Conservation (phyloP, 2,888 invertebrate species). For the Ectemnius continuus region DNA sequence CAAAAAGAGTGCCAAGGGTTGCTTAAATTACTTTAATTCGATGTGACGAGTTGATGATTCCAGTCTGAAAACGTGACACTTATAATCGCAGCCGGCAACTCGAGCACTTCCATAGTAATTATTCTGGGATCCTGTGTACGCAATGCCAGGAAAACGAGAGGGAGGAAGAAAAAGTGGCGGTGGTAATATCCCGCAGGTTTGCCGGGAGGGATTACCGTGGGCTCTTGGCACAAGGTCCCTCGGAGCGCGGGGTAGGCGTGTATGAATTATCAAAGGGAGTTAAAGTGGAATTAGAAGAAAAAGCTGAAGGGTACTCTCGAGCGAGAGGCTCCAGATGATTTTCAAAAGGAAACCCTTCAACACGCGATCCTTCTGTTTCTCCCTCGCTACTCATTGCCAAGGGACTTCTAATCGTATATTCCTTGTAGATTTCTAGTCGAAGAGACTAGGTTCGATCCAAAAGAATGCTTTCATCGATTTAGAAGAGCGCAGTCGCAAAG, state of each 20-base stretch:
- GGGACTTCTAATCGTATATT: too few relatives aligned
- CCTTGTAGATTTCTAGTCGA: too few relatives aligned
- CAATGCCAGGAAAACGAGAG: neutral
- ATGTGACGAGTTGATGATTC: too few relatives aligned
- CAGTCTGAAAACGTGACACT: too few relatives aligned
- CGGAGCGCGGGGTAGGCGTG: too few relatives aligned
- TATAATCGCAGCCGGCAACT: neutral
- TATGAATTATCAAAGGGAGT: slow-evolving; percentile 6
- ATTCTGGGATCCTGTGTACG: neutral
- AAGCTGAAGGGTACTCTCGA: neutral
- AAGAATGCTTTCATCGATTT: too few relatives aligned
- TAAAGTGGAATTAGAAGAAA: slow-evolving; percentile 24
- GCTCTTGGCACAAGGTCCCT: too few relatives aligned
- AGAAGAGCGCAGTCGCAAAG: too few relatives aligned
- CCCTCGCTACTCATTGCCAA: neutral
- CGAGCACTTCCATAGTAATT: neutral
- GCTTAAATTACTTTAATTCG: too few relatives aligned
- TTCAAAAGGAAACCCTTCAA: slow-evolving; percentile 5
- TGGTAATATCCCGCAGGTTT: neutral
- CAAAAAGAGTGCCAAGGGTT: too few relatives aligned
- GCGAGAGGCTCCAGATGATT: slow-evolving; percentile 7
- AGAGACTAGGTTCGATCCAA: too few relatives aligned
- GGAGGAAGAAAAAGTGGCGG: neutral
- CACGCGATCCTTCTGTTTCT: neutral
- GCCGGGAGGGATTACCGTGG: neutral